Base-by-base conservation (phyloP, 2,113 vertebrate species). In the Larimichthys polyactis region DNA sequence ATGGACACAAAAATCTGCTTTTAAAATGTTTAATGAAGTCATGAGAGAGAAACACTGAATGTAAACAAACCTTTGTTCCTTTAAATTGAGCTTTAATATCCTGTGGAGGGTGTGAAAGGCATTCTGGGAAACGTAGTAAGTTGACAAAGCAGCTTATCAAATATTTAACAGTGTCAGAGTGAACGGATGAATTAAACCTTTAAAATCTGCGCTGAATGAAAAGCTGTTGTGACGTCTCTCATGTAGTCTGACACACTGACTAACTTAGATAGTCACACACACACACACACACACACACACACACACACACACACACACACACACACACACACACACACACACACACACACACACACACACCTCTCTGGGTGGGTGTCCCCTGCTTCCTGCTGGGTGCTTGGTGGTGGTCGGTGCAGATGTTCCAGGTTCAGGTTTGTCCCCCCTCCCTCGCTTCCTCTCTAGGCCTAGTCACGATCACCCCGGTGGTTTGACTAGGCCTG, bases 341-440 rank as follows among this genome's bases (percentile, higher is more conserved):
- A 40, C 67, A 70, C 66, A 54, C 48, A n/a, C 48, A 52, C 65
- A 68, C 65, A 51, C 69, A 58, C 69, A 27, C 52, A 24, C 59
- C 36, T 19, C 59, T 36, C 24, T 22, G 65, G 65, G 67, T 46
- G 81, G 85, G 89, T 67, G 62, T 29, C 52, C 54, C 62, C 65
- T 65, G 68, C 77, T 76, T 43, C 87, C 16, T 57, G 81, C 90
- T 90, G 91, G 89, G 88, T 94, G 93, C 90, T 93, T 94, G 94
- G 93, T 93, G 94, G 93, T 89, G 94, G 94, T 91, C 48, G 73
- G 93, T 91, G 32, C 84, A 84, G 83, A 66, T 87, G 81, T 88
- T 91, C 87, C 91, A 92, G 89, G 91, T 89, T 93, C 90, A 91
- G 91, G 81, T 87, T 85, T 81, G 80, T 11, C 69, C 70, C 22